Evolutionary conservation across 2,888 invertebrate species (phyloP), one percentile per base, ranked within the genome.

Genomic region (Acrobasis consociella): DNA sequence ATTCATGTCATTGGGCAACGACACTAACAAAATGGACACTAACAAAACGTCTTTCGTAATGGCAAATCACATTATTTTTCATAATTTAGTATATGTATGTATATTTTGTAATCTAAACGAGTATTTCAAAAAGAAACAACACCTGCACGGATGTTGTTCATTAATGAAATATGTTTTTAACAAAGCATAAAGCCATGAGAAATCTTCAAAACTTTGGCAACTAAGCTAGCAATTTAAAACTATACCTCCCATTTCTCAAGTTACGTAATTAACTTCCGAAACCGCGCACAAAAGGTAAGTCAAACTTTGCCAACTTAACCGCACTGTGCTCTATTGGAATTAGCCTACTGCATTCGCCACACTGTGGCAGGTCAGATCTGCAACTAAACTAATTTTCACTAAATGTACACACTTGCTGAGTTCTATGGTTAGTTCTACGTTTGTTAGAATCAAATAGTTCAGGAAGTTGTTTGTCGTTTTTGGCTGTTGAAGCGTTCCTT

Each of bases 391-490:
- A 39, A 39, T 39, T 39, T 9, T 1, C 9, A 51, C 51, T 17
- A 10, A 16, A 7, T 17, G 5, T 1, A n/a, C 10, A 51, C 17
- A 16, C 17, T 51, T 22, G 22, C 22, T 22, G 22, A 22, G 66
- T 67, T 67, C 53, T 31, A 42, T 31, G 31, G 10, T 49, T n/a
- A n/a, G n/a, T n/a, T n/a, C n/a, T n/a, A 11, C 17, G 75, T 76
- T 82, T 78, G 78, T 78, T 77, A 72, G 67, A 78, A 82, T 80
- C 78, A 78, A 77, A 79, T 76, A 69, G 68, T 64, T 65, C 69
- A 70, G 49, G 63, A 49, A 37, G 15, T 49, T 49, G 16, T 16
- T 16, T 11, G 37, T 15, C n/a, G 49, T 59, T 59, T 59, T 59
- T 59, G 58, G 56, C 46, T 42, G 17, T 46, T 46, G 9, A 22